Base-by-base conservation (phyloP, 2,797 vertebrate species). In the Neosilurus hyrtlii region DNA sequence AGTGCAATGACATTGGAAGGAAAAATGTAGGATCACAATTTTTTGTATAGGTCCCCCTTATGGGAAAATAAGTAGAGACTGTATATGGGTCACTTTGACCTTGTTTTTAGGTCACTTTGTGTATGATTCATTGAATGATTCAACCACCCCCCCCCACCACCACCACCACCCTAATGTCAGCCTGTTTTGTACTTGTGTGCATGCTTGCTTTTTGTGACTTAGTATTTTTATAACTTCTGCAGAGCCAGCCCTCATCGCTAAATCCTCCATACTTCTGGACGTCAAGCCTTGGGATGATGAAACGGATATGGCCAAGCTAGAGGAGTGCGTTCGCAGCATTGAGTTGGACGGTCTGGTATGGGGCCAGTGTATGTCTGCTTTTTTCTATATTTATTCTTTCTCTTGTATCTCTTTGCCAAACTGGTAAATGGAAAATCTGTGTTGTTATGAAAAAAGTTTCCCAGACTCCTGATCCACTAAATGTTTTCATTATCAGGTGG, bases 231-330 rank as follows among this genome's bases (percentile, higher is more conserved):
- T 0, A 4, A 10, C 20, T n/a, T 9, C 16, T 6, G 16, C 86
- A 98, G 97, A 98, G 79, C 97, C 97, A 24, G 87, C 95, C 0
- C 93, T 99, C 75, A 94, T 99, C 66, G 97, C 98, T 49, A 99
- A 99, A 82, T 98, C 97, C 10, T 97, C 96, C 0, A 92, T 98
- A 84, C 92, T 99, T 65, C 86, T 99, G 88, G 98, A 99, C 54
- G 97, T 99, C 79, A 99, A 94, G 87, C 94, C 90, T 0, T 95
- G 98, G 98, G 98, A 99, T 20, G 98, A 99, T 14, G 97, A 99
- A 92, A 99, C 98, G 0, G 97, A 99, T 86, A 99, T 99, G 98
- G 87, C 89, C 0, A 97, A 99, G 88, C 87, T 99, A 24, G 98
- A 99, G 87, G 97, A 97, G 89, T 96, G 95, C 0, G 98, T 99